These are phyloP conservation scores for Ctenochaetus hawaiiensis DNA, from an alignment of 2,797 vertebrate genomes.

Conservation along the genomic window DNA sequence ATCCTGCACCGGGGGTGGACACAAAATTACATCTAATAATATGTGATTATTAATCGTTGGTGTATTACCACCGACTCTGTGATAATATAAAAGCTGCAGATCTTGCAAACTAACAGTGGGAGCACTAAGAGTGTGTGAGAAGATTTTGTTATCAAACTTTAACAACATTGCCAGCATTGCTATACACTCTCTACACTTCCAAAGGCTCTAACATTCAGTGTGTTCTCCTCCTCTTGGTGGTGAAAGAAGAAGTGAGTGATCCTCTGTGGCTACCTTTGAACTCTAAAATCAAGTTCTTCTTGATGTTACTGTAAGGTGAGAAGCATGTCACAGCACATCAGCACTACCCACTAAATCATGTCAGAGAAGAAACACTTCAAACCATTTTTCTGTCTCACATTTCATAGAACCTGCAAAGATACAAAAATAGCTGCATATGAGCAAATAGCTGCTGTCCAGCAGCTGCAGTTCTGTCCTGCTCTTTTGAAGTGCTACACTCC, in stretches of 20 bases:
- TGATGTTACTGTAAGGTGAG: slow-evolving; percentile 23
- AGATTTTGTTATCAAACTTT: slow-evolving; percentile 15
- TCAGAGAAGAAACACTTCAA: slow-evolving; percentile 24
- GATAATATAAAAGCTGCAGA: neutral
- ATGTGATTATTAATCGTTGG: neutral
- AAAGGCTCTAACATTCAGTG: neutral
- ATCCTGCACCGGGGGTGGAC: neutral
- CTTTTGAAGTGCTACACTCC: slow-evolving; percentile 5
- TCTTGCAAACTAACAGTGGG: neutral
- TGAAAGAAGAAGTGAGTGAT: slow-evolving; percentile 14
- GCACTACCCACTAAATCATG: slow-evolving; percentile 18
- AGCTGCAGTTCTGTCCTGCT: neutral
- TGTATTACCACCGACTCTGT: neutral
- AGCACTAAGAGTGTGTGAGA: neutral
- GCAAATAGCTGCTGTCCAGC: neutral
- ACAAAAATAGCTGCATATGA: neutral
- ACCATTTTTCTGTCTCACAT: slow-evolving; percentile 30
- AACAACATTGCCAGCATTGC: neutral
- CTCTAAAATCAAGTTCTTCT: slow-evolving; percentile 15
- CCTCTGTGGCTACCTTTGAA: slow-evolving; percentile 15
- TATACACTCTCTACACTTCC: neutral
- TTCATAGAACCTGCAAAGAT: slow-evolving; percentile 16
- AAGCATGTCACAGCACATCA: slow-evolving; percentile 38
- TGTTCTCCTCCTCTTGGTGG: neutral
- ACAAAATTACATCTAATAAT: slow-evolving; percentile 6